phyloP scores from a whole-genome alignment of 2,888 invertebrate species.

The Labia minor region DNA sequence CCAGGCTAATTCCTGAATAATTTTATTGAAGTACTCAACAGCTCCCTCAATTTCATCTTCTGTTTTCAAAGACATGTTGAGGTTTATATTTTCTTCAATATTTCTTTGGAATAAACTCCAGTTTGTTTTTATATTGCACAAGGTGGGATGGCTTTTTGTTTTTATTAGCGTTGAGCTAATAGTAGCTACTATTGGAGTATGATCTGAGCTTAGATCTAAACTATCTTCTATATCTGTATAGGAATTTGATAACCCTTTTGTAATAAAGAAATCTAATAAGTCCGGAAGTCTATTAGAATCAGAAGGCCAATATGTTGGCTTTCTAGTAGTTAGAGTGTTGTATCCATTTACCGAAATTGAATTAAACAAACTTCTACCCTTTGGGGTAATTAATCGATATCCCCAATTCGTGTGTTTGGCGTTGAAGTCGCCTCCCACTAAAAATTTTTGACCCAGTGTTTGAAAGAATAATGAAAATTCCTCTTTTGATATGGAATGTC shows the following conservation, averaged over 20 bases:
- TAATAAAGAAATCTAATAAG: conserved; percentile 28
- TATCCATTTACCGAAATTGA: not conserved
- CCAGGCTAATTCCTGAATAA: conserved; percentile 25
- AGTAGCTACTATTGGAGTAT: not conserved
- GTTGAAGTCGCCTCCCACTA: not conserved
- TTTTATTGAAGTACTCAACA: conserved; percentile 21
- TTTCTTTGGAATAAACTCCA: conserved; percentile 23
- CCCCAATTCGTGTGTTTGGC: not conserved
- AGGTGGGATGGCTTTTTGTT: not conserved
- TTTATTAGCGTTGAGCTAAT: not conserved
- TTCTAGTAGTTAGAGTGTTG: conserved; percentile 22
- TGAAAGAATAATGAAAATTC: not conserved
- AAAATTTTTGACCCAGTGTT: not conserved
- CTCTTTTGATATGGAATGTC: not conserved
- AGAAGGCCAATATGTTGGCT: conserved; percentile 29
- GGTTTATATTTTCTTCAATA: conserved; percentile 22
- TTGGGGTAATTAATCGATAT: not conserved
- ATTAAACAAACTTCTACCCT: not conserved
- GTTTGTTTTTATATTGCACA: conserved; percentile 23
- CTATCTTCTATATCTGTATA: conserved; percentile 23
- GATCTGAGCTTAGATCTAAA: conserved; percentile 25
- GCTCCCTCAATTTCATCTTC: conserved; percentile 25
- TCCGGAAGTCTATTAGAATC: conserved; percentile 28
- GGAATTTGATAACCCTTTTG: conserved; percentile 21
- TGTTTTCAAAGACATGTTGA: conserved; percentile 24